A percentile compares a stretch with the other conserved stretches of the same genome.
phyloP scores from a whole-genome alignment of 1,140 invertebrate species.

The Campoletis sonorensis region DNA sequence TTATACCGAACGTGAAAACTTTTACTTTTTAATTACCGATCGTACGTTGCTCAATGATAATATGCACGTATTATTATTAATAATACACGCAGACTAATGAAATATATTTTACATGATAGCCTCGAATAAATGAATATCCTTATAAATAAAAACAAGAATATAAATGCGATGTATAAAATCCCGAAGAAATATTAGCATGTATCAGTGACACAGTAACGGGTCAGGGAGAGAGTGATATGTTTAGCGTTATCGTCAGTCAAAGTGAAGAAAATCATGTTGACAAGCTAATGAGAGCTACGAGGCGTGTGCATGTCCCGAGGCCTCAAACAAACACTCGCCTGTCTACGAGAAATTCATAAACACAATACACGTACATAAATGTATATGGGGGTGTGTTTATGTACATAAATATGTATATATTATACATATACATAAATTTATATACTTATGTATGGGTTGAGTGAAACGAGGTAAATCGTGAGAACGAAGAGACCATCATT shows the following conservation, averaged over 20 bases:
- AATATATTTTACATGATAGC: background rate
- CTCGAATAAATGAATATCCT: background rate
- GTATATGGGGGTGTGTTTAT: background rate
- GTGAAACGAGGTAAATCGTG: background rate
- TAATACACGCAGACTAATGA: too few species aligned
- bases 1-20: too few species aligned
- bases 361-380: background rate
- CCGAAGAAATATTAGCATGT: background rate
- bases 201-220: background rate
- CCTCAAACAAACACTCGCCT: slow-evolving; percentile 47
- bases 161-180: slow-evolving; percentile 11
- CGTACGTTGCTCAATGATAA: too few species aligned
- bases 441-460: background rate
- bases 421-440: background rate
- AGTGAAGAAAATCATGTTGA: slow-evolving; percentile 57
- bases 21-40: too few species aligned
- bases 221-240: slow-evolving; percentile 56
- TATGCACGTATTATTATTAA: too few species aligned
- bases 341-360: background rate
- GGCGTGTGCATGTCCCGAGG: slow-evolving; percentile 59
- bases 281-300: slow-evolving; percentile 61
- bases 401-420: background rate
- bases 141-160: background rate
- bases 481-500: background rate
- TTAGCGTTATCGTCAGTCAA: slow-evolving; percentile 62